These are phyloP conservation scores for Tachina grossa DNA, from an alignment of 2,888 invertebrate genomes.

Conservation along the genomic window DNA sequence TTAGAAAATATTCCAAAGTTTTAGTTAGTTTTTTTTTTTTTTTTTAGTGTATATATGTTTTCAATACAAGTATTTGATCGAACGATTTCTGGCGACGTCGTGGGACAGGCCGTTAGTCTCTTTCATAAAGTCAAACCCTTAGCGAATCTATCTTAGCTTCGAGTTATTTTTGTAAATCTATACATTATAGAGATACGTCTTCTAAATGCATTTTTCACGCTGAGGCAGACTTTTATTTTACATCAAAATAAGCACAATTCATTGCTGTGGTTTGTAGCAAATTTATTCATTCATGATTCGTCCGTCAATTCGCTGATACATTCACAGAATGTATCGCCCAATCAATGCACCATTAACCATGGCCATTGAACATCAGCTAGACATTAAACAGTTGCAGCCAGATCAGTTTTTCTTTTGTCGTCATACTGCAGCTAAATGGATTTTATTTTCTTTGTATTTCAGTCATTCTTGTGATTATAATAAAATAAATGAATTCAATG, in stretches of 20 bases:
- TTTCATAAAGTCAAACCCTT: too few species aligned
- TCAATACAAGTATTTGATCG: too few species aligned
- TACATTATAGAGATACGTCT: too few species aligned
- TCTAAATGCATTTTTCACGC: too few species aligned
- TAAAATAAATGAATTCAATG: constrained; percentile 33
- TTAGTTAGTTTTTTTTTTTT: too few species aligned
- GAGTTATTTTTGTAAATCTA: too few species aligned
- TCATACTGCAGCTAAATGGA: constrained; percentile 23
- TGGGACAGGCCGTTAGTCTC: too few species aligned
- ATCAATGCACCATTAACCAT: constrained; percentile 37
- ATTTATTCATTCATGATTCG: not conserved
- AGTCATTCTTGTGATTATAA: constrained; percentile 18
- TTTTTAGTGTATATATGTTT: too few species aligned
- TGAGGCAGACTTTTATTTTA: not conserved
- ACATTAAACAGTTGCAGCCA: constrained; percentile 14
- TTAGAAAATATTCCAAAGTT: too few species aligned
- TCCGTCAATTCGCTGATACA: too few species aligned
- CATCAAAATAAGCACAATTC: not conserved
- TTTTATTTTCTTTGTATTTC: not conserved
- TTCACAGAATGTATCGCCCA: not conserved
- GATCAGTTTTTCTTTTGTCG: constrained; percentile 1
- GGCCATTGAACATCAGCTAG: constrained; percentile 25
- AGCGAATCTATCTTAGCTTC: too few species aligned
- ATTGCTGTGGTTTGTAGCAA: not conserved
- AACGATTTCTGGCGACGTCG: too few species aligned